These are phyloP conservation scores for Volucella zonaria DNA, from an alignment of 2,888 invertebrate genomes.

Conservation along the genomic window DNA sequence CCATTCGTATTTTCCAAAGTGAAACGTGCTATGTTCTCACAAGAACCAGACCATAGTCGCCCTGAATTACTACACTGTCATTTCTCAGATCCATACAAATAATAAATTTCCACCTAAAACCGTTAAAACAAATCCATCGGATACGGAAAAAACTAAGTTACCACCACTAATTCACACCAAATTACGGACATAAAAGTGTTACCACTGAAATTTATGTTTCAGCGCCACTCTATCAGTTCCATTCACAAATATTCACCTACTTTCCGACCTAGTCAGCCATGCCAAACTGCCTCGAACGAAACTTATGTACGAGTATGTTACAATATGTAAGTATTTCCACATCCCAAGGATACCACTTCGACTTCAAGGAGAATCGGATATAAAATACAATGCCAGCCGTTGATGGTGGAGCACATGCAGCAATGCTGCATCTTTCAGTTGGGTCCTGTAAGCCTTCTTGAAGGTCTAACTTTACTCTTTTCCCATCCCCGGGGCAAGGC, in stretches of 20 bases:
- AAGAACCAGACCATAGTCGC: too few relatives aligned
- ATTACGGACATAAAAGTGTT: conserved; percentile 35
- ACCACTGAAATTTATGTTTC: conserved; percentile 35
- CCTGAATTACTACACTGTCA: background rate
- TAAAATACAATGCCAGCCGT: background rate
- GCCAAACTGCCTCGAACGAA: background rate
- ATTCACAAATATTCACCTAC: background rate
- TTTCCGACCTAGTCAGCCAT: conserved; percentile 1
- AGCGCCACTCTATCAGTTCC: conserved; percentile 15
- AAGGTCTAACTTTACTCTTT: too few relatives aligned
- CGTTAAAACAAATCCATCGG: background rate
- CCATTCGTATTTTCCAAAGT: too few relatives aligned
- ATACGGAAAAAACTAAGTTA: conserved; percentile 26
- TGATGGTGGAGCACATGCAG: background rate
- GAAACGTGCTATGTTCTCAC: too few relatives aligned
- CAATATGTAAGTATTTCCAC: too few relatives aligned
- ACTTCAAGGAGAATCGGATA: background rate
- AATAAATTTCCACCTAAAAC: background rate
- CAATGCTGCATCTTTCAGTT: background rate
- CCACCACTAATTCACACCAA: conserved; percentile 28
- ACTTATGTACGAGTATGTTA: background rate
- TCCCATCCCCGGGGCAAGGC: too few relatives aligned
- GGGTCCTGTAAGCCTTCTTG: background rate
- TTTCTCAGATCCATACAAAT: background rate
- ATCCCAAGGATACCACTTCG: too few relatives aligned